phyloP scores from a whole-genome alignment of 2,888 invertebrate species.

The Acleris sparsana region DNA sequence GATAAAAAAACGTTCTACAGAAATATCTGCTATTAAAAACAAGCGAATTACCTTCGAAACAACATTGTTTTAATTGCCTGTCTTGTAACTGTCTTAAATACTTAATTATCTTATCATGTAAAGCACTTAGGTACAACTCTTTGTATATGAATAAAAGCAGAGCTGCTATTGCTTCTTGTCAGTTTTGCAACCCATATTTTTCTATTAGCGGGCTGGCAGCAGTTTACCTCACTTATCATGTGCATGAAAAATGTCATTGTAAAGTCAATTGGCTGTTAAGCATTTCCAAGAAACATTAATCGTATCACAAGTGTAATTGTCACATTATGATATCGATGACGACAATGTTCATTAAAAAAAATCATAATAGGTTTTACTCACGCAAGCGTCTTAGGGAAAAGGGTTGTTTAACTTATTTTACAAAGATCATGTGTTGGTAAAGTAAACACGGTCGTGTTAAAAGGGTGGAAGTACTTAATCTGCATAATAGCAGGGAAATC shows the following conservation, averaged over 20 bases:
- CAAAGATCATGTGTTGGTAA: not conserved
- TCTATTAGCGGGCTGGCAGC: too few relatives aligned
- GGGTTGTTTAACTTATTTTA: not conserved
- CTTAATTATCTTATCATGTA: slow-evolving; percentile 18
- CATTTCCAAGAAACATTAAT: slow-evolving; percentile 21
- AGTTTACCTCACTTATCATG: too few relatives aligned
- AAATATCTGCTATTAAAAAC: slow-evolving; percentile 25
- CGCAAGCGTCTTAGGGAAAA: slow-evolving; percentile 19
- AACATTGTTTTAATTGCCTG: slow-evolving; percentile 18
- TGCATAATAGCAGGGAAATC: slow-evolving; percentile 1
- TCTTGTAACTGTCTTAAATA: slow-evolving; percentile 14
- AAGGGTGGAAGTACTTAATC: not conserved
- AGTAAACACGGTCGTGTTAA: not conserved
- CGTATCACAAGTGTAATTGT: slow-evolving; percentile 27
- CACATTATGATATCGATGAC: slow-evolving; percentile 35
- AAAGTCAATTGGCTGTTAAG: too few relatives aligned
- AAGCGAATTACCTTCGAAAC: slow-evolving; percentile 7
- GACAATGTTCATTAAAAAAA: slow-evolving; percentile 29
- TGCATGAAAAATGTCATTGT: too few relatives aligned
- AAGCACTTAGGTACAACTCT: slow-evolving; percentile 11
- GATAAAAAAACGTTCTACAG: slow-evolving; percentile 34
- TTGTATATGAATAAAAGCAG: not conserved
- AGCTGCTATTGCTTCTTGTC: too few relatives aligned
- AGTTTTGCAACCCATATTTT: too few relatives aligned
- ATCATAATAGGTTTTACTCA: slow-evolving; percentile 18